Conservation (phyloP, 2,797 vertebrate species). For the Lutjanus campechanus region DNA sequence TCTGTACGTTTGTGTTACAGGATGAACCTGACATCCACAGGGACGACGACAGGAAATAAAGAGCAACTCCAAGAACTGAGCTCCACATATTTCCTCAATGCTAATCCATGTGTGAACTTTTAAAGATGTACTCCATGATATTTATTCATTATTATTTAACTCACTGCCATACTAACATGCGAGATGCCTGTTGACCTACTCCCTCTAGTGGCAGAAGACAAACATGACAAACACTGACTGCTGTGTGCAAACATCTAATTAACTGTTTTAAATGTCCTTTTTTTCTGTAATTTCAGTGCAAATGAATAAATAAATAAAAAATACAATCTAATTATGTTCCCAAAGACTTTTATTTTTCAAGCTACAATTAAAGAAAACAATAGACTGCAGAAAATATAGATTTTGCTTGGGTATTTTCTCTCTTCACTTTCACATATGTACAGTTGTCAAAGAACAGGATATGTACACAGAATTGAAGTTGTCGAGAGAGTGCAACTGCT, state of each 20-base stretch:
- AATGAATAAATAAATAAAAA: conserved; percentile 6
- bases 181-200: conserved; percentile 37
- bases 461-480: conserved; percentile 86
- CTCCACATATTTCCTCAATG: neutral
- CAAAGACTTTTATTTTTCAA: conserved; percentile 88
- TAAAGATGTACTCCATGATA: neutral
- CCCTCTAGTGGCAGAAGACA: conserved; percentile 75
- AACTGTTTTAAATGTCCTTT: accelerated
- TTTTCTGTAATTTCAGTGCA: neutral
- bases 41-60: conserved; percentile 58
- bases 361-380: conserved; percentile 90
- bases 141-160: conserved; percentile 61
- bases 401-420: conserved; percentile 87
- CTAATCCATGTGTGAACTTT: neutral
- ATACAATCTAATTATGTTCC: conserved; percentile 63
- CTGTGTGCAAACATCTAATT: conserved; percentile 61
- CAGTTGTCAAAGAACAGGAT: conserved; percentile 86
- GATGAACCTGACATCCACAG: conserved; percentile 68
- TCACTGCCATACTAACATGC: conserved; percentile 15
- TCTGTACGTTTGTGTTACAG: conserved; percentile 61
- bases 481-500: conserved; percentile 78
- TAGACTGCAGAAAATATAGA: conserved; percentile 91
- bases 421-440: conserved; percentile 90
- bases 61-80: neutral
- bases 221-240: conserved; percentile 70